These are phyloP conservation scores for Cenopis cana DNA, from an alignment of 2,888 invertebrate species.

Conservation along the genomic window DNA sequence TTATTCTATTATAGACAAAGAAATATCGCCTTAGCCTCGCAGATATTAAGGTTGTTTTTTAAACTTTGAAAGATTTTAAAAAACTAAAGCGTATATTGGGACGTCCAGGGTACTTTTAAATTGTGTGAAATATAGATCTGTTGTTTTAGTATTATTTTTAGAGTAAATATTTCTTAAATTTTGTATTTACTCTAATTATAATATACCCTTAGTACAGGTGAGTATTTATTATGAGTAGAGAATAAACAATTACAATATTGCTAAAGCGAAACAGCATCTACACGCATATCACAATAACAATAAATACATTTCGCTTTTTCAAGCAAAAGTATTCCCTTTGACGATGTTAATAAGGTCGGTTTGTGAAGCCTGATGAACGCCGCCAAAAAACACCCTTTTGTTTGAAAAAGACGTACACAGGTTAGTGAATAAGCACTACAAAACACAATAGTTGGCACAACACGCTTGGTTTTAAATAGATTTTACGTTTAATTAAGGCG, in stretches of 20 bases:
- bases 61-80: neutral
- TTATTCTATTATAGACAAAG: too few relatives aligned
- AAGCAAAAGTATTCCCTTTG: too few relatives aligned
- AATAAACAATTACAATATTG: neutral
- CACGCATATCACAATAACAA: slow-evolving; percentile 9
- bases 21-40: too few relatives aligned
- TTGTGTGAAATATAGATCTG: neutral
- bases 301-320: too few relatives aligned
- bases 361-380: too few relatives aligned
- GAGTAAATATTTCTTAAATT: too few relatives aligned
- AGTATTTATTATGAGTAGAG: neutral
- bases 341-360: too few relatives aligned
- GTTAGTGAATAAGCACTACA: slow-evolving; percentile 3
- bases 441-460: slow-evolving; percentile 5
- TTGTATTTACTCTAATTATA: neutral
- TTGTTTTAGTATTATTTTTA: too few relatives aligned
- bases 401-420: neutral
- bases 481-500: too few relatives aligned
- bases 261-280: slow-evolving; percentile 3
- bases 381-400: too few relatives aligned
- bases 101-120: neutral
- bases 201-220: neutral
- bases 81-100: neutral
- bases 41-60: neutral
- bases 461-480: slow-evolving; percentile 5